Evolutionary conservation across 37 sponge, comb jelly and placozoan genomes (phyloP).

Genomic region (Chondrilla cf. caribensis): DNA sequence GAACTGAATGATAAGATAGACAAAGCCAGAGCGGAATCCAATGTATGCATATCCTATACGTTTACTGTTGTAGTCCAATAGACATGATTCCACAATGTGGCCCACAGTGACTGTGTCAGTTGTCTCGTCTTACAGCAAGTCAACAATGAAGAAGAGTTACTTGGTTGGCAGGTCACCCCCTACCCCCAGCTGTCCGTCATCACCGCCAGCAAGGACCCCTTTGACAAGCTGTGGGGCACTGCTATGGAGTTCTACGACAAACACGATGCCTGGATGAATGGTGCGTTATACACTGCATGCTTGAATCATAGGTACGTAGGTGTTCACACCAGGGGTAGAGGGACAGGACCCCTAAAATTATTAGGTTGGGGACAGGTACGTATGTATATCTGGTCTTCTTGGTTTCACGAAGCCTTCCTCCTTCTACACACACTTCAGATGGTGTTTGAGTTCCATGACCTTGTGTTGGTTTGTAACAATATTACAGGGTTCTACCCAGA

Average conservation of each 20-base stretch:
- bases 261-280: constrained; percentile 95
- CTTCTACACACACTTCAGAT: not conserved
- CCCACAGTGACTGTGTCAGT: too few species aligned
- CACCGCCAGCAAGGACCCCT: constrained; percentile 77
- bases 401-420: not conserved
- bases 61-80: too few species aligned
- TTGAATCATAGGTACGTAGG: not conserved
- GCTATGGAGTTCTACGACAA: constrained; percentile 75
- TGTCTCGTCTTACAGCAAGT: constrained; percentile 63
- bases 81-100: too few species aligned
- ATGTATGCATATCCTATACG: constrained; percentile 24
- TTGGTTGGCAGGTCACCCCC: constrained; percentile 83
- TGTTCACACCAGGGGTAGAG: not conserved
- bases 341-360: too few species aligned
- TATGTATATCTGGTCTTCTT: not conserved
- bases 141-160: constrained; percentile 95
- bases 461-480: not conserved
- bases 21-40: constrained; percentile 66
- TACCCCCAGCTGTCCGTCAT: constrained; percentile 86
- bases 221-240: constrained; percentile 90
- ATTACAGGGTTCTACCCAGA: too few species aligned
- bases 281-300: constrained; percentile 32
- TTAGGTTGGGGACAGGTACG: not conserved
- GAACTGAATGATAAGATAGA: constrained; percentile 54
- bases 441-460: too few species aligned